phyloP scores from a whole-genome alignment of 2,113 vertebrate genomes.

The Phainopepla nitens region DNA sequence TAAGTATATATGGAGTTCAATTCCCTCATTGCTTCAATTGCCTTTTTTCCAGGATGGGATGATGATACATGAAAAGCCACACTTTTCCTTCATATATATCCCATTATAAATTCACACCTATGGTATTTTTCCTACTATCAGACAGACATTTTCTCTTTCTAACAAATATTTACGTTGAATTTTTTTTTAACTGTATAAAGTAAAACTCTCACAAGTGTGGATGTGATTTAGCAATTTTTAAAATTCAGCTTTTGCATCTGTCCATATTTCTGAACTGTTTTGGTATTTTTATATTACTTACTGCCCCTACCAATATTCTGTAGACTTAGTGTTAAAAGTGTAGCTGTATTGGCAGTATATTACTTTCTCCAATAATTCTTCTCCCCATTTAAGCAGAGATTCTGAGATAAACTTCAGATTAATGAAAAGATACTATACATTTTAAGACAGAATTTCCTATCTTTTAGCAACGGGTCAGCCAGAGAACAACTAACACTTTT shows the following conservation, averaged over 20 bases:
- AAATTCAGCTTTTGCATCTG: neutral
- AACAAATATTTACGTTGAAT: neutral
- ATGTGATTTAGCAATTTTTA: neutral
- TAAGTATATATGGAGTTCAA: neutral
- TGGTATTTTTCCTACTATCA: neutral
- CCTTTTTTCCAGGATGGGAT: neutral
- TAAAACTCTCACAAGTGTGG: neutral
- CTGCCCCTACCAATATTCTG: neutral
- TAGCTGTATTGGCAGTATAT: neutral
- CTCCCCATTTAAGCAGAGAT: neutral
- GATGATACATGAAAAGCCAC: neutral
- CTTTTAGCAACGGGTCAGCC: neutral
- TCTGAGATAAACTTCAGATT: neutral
- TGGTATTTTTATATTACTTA: neutral
- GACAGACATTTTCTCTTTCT: neutral
- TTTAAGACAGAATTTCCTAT: neutral
- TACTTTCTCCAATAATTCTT: neutral
- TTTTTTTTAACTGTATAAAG: neutral
- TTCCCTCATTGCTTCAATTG: neutral
- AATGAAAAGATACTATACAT: neutral
- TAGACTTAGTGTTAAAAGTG: neutral
- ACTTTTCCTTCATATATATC: neutral
- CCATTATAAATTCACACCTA: neutral
- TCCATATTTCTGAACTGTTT: neutral
- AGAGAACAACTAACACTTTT: neutral